Base-by-base conservation (phyloP, 2,888 invertebrate species). In the Yponomeuta cagnagella region DNA sequence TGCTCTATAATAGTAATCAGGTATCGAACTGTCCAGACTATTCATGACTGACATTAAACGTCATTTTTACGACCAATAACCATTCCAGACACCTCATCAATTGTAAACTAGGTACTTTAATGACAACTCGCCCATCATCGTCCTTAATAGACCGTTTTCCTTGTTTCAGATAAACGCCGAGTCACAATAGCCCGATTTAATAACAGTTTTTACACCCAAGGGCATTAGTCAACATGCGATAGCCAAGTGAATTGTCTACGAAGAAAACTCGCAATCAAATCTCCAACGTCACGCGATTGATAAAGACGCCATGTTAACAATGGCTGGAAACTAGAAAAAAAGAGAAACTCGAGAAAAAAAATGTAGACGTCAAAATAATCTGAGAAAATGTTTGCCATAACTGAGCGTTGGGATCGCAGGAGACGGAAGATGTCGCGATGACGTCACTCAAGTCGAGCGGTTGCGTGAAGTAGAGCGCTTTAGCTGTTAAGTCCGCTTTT, bases 361-460 rank as follows among this genome's bases (percentile, higher is more conserved):
- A 68, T 68, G 68, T 68, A 43, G 31, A 67, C 48, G 48, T 37
- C 33, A 10, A 48, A 48, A 48, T 48, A 31, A 12, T 23, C 72
- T 70, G 64, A 48, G 74, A 84, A 82, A 80, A 90, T 90, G 90
- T 87, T 87, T 77, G 83, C 86, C 58, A 86, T 85, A 79, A 84
- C 83, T 75, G 85, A 88, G 72, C 82, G 88, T 79, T 90, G 89
- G 87, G 89, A 90, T 79, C 81, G 90, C 75, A 85, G 90, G 81
- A 90, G 89, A 89, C 75, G 77, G 72, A 80, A 76, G 73, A 72
- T 73, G 75, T 73, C 83, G 78, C 88, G 88, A 90, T 91, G 91
- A 90, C 88, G 81, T 74, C 80, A 72, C 74, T 79, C 72, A 79
- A 78, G 72, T 81, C 81, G 73, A 76, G 79, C 82, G 81, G 83